Percentiles rank a stretch among this genome's conserved stretches.
phyloP scores from a whole-genome alignment of 2,113 vertebrate species.

The Grammomys dolichurus region DNA sequence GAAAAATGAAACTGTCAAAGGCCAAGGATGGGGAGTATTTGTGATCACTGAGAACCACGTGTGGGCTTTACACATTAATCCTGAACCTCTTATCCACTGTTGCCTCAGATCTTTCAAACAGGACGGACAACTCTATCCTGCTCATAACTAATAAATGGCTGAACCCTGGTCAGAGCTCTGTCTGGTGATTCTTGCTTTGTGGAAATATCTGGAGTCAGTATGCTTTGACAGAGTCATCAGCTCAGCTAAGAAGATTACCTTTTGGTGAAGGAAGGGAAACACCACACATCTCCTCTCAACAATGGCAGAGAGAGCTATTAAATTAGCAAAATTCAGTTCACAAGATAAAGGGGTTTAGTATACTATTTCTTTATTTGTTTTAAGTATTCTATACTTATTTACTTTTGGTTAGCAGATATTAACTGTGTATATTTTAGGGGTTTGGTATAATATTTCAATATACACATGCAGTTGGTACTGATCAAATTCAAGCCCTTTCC shows the following conservation, averaged over 20 bases:
- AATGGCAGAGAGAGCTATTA: background rate
- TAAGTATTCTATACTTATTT: background rate
- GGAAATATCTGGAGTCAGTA: background rate
- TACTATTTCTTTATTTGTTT: background rate
- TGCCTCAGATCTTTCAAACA: background rate
- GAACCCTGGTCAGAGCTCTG: background rate
- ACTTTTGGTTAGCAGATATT: background rate
- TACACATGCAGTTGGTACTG: accelerated
- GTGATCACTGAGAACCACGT: background rate
- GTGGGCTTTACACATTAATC: background rate
- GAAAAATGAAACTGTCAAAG: background rate
- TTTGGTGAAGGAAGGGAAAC: background rate
- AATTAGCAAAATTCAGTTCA: background rate
- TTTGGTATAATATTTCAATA: background rate
- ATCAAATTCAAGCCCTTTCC: background rate
- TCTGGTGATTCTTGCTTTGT: background rate
- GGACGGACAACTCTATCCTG: background rate
- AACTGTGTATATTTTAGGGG: background rate
- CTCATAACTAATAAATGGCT: background rate
- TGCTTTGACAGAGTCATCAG: background rate
- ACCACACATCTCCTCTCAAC: background rate
- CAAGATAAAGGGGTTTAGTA: background rate
- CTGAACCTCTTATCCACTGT: too few species aligned
- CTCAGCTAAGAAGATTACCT: background rate
- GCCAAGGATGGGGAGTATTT: accelerated